Evolutionary conservation across 2,888 invertebrate genomes (phyloP).

Genomic region (Carabus problematicus): DNA sequence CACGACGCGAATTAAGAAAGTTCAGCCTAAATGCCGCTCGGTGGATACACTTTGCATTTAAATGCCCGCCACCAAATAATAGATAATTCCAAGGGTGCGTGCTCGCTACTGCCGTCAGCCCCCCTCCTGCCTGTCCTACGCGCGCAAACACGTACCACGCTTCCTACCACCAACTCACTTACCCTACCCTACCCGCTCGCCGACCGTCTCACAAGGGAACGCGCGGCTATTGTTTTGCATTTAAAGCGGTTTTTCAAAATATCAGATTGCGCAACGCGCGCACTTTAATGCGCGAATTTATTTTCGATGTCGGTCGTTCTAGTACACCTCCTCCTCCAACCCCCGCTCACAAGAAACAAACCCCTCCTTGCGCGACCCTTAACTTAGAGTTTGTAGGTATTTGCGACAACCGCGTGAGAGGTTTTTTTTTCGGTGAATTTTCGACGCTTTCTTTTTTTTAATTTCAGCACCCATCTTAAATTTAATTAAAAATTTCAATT

Average conservation of each 20-base stretch:
- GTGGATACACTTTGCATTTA: conserved; percentile 51
- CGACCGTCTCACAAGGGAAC: not conserved
- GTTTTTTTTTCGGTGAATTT: not conserved
- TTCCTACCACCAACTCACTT: not conserved
- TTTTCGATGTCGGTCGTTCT: not conserved
- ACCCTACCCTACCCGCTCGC: too few species aligned
- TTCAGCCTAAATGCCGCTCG: conserved; percentile 48
- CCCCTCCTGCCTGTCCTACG: too few species aligned
- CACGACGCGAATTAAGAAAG: conserved; percentile 50
- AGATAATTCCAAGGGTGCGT: conserved; percentile 23
- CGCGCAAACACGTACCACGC: not conserved
- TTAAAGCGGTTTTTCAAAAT: conserved; percentile 40
- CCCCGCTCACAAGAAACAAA: too few species aligned
- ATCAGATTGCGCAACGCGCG: conserved; percentile 27
- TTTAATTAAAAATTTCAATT: conserved; percentile 26
- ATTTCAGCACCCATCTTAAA: conserved; percentile 1
- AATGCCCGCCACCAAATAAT: conserved; percentile 46
- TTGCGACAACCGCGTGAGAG: too few species aligned
- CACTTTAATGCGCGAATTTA: conserved; percentile 5
- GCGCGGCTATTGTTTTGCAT: conserved; percentile 35
- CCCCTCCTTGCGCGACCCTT: too few species aligned
- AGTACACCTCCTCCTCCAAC: too few species aligned
- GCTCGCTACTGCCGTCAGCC: not conserved
- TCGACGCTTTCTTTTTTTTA: conserved; percentile 2
- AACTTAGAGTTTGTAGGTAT: too few species aligned